Conservation (phyloP, 2,888 invertebrate genomes). For the Caenorhabditis sp. region DNA sequence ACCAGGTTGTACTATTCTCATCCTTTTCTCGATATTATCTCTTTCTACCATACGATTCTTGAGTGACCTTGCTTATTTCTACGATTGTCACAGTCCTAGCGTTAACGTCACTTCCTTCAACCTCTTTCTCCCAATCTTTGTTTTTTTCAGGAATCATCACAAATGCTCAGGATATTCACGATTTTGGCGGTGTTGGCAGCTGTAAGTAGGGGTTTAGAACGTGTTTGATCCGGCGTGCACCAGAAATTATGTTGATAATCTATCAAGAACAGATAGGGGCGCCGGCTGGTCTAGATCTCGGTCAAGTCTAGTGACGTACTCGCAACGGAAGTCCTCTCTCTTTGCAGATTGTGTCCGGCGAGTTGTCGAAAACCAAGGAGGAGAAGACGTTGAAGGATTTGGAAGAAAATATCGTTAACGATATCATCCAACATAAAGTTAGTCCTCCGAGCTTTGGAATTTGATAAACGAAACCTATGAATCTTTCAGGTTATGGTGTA, state of each 20-base stretch:
- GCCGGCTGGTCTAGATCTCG: conserved; percentile 53
- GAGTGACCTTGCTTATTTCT: conserved; percentile 46
- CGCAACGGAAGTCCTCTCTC: conserved; percentile 2
- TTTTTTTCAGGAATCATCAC: conserved; percentile 14
- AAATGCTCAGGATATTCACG: conserved; percentile 49
- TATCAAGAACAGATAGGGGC: conserved; percentile 25
- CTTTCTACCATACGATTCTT: conserved; percentile 27
- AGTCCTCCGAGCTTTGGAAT: not conserved
- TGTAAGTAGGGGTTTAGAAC: conserved; percentile 16
- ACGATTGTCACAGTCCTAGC: conserved; percentile 11
- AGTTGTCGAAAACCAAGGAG: conserved; percentile 50
- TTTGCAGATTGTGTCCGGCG: conserved; percentile 40
- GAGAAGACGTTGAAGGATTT: conserved; percentile 54
- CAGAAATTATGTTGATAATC: conserved; percentile 38
- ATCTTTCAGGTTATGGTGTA: conserved; percentile 69
- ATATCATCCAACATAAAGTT: conserved; percentile 55
- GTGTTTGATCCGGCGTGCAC: not conserved
- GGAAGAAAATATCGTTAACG: conserved; percentile 54
- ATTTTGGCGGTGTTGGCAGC: conserved; percentile 13
- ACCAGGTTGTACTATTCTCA: conserved; percentile 45
- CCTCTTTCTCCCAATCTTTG: too few relatives aligned
- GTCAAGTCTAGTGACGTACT: conserved; percentile 39
- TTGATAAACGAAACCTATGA: not conserved
- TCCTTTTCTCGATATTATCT: conserved; percentile 34
- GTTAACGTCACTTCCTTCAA: too few relatives aligned